These are phyloP conservation scores for Cepphus grylle DNA, from an alignment of 2,113 vertebrate species.

Conservation along the genomic window DNA sequence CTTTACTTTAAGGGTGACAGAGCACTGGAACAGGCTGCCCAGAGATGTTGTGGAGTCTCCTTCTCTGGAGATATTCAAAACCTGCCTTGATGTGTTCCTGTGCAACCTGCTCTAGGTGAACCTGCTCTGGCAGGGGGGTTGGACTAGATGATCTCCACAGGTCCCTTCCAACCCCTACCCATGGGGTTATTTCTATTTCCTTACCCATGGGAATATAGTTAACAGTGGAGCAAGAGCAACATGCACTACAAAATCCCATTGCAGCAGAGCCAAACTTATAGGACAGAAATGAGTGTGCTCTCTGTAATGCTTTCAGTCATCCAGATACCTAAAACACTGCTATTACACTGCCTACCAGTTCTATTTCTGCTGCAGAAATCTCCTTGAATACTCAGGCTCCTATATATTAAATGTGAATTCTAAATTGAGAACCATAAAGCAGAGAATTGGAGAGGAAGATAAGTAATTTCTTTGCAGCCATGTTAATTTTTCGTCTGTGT, in stretches of 20 bases:
- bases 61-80: too few species aligned
- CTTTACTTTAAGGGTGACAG: too few species aligned
- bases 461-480: neutral
- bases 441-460: neutral
- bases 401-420: neutral
- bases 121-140: too few species aligned
- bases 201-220: neutral
- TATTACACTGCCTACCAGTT: neutral
- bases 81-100: too few species aligned
- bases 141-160: too few species aligned
- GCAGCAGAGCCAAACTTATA: neutral
- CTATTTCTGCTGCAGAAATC: neutral
- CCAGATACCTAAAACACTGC: neutral
- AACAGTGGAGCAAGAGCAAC: neutral
- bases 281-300: neutral
- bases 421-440: neutral
- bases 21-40: too few species aligned
- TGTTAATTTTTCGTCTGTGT: neutral
- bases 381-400: neutral
- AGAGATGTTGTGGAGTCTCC: too few species aligned
- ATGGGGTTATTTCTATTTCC: neutral
- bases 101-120: too few species aligned
- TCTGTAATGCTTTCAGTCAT: neutral
- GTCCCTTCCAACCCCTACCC: too few species aligned
- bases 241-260: neutral